Base-by-base conservation (phyloP, 2,888 invertebrate species). In the Gnatocerus cornutus region DNA sequence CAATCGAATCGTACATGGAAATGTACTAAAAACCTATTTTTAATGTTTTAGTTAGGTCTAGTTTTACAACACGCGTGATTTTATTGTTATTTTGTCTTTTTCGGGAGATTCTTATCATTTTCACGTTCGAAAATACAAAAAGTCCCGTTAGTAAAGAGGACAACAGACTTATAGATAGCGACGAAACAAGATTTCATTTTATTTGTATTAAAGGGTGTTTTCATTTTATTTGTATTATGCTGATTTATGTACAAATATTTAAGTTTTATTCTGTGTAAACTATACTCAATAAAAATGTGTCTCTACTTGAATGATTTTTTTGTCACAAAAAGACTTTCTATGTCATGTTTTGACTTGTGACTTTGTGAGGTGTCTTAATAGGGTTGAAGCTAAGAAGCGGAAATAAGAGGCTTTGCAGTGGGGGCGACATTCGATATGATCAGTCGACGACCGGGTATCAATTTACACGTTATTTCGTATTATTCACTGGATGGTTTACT, bases 201-300 rank as follows among this genome's bases (percentile, higher is more conserved):
- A 50, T 62, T 61, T 48, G 39, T 52, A 43, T 30, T 53, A 41
- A n/a, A n/a, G n/a, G n/a, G 33, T 33, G 33, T 33, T 33, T 48
- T 27, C 14, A 41, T 50, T 43, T 62, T 48, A 50, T 62, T 61
- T 48, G 39, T 52, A 43, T 30, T 53, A 41, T 10, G 29, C 53
- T 62, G 63, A 63, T 65, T 65, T 65, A 65, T 65, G 65, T 65
- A 65, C 65, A 65, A 65, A 65, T 65, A 65, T 65, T 65, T 65
- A 65, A 65, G 65, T 65, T 65, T 56, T 46, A 48, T 64, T 53
- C 14, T 10, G 37, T 65, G 56, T 65, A 65, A 56, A 43, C 56
- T 56, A 48, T 65, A 65, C 30, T 21, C 46, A 65, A 65, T 65
- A 65, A 65, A 39, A 56, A 45, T 48, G 46, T 65, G 55, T 56